phyloP scores from a whole-genome alignment of 1,140 invertebrate species.

The Diorhabda carinulata region DNA sequence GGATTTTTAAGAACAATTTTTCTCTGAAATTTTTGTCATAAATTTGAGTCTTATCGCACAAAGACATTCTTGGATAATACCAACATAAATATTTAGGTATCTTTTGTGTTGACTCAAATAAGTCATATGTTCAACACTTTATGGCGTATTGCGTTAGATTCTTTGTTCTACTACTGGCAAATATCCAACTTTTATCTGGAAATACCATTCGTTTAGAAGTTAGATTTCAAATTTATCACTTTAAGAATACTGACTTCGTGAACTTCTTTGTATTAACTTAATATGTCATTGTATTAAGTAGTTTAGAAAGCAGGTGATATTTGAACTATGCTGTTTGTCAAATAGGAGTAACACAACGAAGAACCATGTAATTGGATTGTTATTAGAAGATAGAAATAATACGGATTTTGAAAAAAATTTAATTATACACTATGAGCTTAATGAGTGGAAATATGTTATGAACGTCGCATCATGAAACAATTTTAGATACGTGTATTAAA shows the following conservation, averaged over 20 bases:
- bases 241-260: not conserved
- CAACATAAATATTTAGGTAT: constrained; percentile 1
- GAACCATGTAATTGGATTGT: too few relatives aligned
- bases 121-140: constrained; percentile 1
- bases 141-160: not conserved
- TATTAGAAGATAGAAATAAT: too few relatives aligned
- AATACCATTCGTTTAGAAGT: not conserved
- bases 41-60: not conserved
- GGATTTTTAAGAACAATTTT: not conserved
- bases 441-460: too few relatives aligned
- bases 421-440: too few relatives aligned
- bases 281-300: not conserved
- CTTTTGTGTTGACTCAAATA: constrained; percentile 2
- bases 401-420: too few relatives aligned
- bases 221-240: not conserved
- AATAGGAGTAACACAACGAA: too few relatives aligned
- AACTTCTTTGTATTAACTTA: not conserved
- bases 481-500: too few relatives aligned
- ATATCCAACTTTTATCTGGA: constrained; percentile 2
- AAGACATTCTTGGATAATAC: not conserved
- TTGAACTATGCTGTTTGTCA: too few relatives aligned
- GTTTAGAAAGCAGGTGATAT: too few relatives aligned
- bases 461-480: too few relatives aligned
- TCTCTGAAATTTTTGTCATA: not conserved
- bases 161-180: not conserved